Conservation (phyloP, 2,113 vertebrate species). For the Callospermophilus lateralis region DNA sequence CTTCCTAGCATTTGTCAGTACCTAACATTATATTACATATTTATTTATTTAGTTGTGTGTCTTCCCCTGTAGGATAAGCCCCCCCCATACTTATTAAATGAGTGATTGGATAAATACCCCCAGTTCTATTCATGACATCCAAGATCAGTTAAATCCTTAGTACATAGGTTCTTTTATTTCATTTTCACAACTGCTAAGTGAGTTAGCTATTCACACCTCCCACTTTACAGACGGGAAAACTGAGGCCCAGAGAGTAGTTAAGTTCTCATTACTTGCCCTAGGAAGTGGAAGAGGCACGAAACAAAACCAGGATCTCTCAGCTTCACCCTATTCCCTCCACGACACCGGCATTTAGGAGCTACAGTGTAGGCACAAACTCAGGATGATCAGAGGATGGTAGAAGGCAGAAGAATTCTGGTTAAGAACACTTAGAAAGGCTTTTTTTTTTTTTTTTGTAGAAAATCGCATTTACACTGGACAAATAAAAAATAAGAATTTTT, state of each 20-base stretch:
- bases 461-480: not conserved
- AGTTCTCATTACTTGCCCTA: not conserved
- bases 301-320: not conserved
- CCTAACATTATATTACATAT: not conserved
- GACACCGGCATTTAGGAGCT: too few species aligned
- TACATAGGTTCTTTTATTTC: not conserved
- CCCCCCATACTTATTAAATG: not conserved
- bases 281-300: not conserved
- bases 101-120: not conserved
- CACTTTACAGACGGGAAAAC: constrained; percentile 21
- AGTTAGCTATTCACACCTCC: not conserved
- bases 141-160: not conserved
- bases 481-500: not conserved
- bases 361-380: not conserved
- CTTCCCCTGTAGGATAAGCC: not conserved
- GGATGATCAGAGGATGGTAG: not conserved
- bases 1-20: not conserved
- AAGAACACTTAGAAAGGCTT: not conserved
- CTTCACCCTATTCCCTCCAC: not conserved
- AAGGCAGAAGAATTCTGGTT: not conserved
- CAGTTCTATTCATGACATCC: not conserved
- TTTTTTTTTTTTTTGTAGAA: not conserved
- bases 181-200: not conserved
- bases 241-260: not conserved
- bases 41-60: not conserved